Evolutionary conservation across 2,888 invertebrate genomes (phyloP), one percentile per base, ranked within the genome.

Genomic region (Troides oblongomaculatus): DNA sequence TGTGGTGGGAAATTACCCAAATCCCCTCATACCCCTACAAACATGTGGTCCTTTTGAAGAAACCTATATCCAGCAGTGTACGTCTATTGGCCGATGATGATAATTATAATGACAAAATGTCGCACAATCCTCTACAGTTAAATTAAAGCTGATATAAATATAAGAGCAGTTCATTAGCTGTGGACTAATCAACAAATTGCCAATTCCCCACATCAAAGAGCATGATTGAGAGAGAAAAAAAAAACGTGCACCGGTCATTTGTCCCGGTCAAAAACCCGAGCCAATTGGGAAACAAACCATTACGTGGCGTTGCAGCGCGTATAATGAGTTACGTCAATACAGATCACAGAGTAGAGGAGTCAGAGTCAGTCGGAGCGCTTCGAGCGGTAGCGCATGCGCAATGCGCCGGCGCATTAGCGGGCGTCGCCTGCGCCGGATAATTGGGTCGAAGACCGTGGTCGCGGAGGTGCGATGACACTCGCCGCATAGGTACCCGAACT

Each of bases 281-380:
- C 73, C 76, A 78, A 78, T 79, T 78, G 77, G 73, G 72, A 71
- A 72, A 74, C 66, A 58, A 68, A 73, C 75, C 74, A 72, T 79
- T 75, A 77, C 66, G 73, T 72, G 8, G 68, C 71, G 72, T 70
- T 72, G 72, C 74, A 74, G 74, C n/a, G 53, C 70, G 68, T 62
- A 30, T 58, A 60, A 69, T 68, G 66, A 64, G 65, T 59, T 70
- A 59, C 63, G 56, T 67, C n/a, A 46, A 58, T 50, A n/a, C 53
- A 60, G 18, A 53, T 30, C 8, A 63, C 60, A 61, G 66, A 60
- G n/a, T 0, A 57, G 50, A 66, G 36, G 14, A 63, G 36, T 39
- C 39, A 21, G 21, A 21, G 21, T 21, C 21, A 21, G 21, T 21
- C 21, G 21, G 21, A 21, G 21, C 21, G 21, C 21, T 21, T 10